Evolutionary conservation across 2,797 vertebrate species (phyloP).

Genomic region (Gallinago solitaria): DNA sequence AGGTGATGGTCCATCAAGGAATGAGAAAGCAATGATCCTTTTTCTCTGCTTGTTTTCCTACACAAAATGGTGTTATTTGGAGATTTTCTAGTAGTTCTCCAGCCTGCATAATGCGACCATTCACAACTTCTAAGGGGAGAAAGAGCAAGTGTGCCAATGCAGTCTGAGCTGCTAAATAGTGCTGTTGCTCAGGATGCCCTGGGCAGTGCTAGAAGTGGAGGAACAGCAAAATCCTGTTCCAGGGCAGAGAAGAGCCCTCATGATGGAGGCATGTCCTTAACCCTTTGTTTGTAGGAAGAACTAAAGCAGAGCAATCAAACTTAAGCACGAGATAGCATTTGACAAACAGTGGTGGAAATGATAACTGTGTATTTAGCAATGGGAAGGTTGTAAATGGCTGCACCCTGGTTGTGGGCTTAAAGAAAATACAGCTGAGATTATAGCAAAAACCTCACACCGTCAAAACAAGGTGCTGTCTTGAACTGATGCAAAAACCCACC

Average conservation of each 20-base stretch:
- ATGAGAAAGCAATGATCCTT: not conserved
- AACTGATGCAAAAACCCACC: not conserved
- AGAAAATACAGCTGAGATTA: not conserved
- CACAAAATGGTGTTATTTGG: not conserved
- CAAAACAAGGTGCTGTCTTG: not conserved
- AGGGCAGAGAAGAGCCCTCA: not conserved
- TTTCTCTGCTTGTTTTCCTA: not conserved
- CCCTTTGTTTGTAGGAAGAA: not conserved
- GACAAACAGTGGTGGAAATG: not conserved
- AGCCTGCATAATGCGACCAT: not conserved
- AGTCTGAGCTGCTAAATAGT: not conserved
- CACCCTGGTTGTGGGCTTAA: accelerated
- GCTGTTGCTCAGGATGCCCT: not conserved
- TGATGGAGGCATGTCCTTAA: not conserved
- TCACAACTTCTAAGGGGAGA: not conserved
- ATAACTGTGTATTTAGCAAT: not conserved
- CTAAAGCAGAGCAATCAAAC: not conserved
- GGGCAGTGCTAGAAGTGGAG: not conserved
- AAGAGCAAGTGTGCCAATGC: not conserved
- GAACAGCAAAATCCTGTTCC: not conserved
- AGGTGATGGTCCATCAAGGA: not conserved
- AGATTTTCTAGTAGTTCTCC: not conserved
- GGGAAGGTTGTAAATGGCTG: not conserved
- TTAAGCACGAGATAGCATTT: not conserved
- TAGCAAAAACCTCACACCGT: not conserved